Evolutionary conservation across 2,888 invertebrate species (phyloP).

Genomic region (Scaptodrosophila latifasciaeformis): DNA sequence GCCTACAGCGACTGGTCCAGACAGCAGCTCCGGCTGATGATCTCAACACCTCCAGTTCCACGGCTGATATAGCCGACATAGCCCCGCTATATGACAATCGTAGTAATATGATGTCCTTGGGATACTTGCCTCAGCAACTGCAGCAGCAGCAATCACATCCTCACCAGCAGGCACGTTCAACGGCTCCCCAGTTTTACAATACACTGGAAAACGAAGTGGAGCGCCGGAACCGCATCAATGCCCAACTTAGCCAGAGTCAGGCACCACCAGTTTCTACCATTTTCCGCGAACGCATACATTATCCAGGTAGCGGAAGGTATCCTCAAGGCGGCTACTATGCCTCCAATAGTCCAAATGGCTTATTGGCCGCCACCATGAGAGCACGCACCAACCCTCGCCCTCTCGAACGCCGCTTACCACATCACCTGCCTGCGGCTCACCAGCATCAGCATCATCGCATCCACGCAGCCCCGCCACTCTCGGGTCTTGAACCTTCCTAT

Average conservation of each 20-base stretch:
- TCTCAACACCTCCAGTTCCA: slow-evolving; percentile 59
- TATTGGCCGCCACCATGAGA: slow-evolving; percentile 61
- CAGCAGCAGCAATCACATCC: slow-evolving; percentile 38
- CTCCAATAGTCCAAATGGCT: slow-evolving; percentile 53
- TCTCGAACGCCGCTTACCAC: slow-evolving; percentile 62
- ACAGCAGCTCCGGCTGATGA: slow-evolving; percentile 41
- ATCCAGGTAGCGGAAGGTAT: slow-evolving; percentile 61
- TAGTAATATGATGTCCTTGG: slow-evolving; percentile 71
- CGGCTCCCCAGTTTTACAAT: slow-evolving; percentile 67
- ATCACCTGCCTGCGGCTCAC: slow-evolving; percentile 30
- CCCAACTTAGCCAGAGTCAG: slow-evolving; percentile 66
- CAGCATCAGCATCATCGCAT: slow-evolving; percentile 66
- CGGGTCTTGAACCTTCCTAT: slow-evolving; percentile 69
- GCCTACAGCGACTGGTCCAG: neutral
- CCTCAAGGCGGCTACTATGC: slow-evolving; percentile 59
- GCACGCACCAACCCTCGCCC: slow-evolving; percentile 72
- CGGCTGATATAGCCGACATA: slow-evolving; percentile 59
- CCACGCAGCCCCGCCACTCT: slow-evolving; percentile 60
- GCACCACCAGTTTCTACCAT: slow-evolving; percentile 69
- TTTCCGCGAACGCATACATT: slow-evolving; percentile 70
- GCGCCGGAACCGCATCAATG: slow-evolving; percentile 73
- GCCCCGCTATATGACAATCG: slow-evolving; percentile 71
- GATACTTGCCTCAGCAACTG: slow-evolving; percentile 50
- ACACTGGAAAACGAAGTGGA: slow-evolving; percentile 73
- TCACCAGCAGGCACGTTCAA: slow-evolving; percentile 45